A percentile compares a stretch with the other conserved stretches of the same genome.
These are phyloP conservation scores for Conchocele bisecta DNA, from an alignment of 2,888 invertebrate species.

Conservation along the genomic window DNA sequence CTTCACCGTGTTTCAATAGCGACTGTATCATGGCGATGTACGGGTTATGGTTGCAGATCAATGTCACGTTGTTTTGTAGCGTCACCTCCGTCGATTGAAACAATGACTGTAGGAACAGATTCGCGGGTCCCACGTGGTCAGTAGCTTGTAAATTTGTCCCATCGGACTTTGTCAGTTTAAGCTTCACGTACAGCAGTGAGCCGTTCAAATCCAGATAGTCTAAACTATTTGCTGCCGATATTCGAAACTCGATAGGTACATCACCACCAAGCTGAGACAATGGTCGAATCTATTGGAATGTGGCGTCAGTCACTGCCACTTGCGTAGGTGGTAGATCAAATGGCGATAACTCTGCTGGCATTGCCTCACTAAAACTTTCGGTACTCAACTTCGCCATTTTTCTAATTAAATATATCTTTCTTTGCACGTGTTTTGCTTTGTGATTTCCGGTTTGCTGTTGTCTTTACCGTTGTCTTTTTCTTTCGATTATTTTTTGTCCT, in stretches of 20 bases:
- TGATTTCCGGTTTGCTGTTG: too few species aligned
- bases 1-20: constrained; percentile 29
- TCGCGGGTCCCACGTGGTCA: constrained; percentile 49
- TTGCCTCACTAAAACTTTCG: constrained; percentile 20
- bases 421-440: too few species aligned
- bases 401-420: too few species aligned
- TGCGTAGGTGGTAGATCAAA: constrained; percentile 36
- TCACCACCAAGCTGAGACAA: constrained; percentile 6
- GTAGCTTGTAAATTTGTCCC: constrained; percentile 16
- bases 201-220: constrained; percentile 43
- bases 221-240: constrained; percentile 37
- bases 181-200: constrained; percentile 32
- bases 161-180: constrained; percentile 29
- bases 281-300: constrained; percentile 23
- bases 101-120: constrained; percentile 41
- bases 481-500: too few species aligned
- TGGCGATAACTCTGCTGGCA: constrained; percentile 16
- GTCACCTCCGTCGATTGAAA: constrained; percentile 47
- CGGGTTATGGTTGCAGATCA: constrained; percentile 41
- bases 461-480: too few species aligned
- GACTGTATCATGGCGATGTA: too few species aligned
- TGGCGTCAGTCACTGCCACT: constrained; percentile 22
- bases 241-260: constrained; percentile 36
- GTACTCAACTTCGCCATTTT: constrained; percentile 29
- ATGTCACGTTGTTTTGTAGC: constrained; percentile 40